Conservation (phyloP, 2,797 vertebrate genomes). For the Cichlasoma orientale region DNA sequence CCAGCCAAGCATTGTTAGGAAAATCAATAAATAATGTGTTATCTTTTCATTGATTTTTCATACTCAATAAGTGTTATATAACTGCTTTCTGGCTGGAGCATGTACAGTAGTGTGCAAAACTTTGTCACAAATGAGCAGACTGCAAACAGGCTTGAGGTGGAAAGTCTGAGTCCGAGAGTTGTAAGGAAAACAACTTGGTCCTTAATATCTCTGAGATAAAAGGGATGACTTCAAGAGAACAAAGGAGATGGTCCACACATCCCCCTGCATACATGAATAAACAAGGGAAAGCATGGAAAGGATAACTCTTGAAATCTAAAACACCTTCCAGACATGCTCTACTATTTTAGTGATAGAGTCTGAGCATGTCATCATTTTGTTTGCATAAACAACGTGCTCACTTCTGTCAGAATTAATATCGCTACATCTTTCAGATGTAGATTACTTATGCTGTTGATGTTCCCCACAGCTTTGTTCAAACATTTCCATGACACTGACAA, state of each 20-base stretch:
- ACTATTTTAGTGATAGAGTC: too few relatives aligned
- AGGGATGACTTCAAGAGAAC: background rate
- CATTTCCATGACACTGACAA: too few relatives aligned
- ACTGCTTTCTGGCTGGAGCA: background rate
- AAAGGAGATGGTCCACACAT: background rate
- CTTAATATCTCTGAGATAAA: background rate
- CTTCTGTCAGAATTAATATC: too few relatives aligned
- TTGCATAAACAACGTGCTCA: too few relatives aligned
- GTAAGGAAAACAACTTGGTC: background rate
- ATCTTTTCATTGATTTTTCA: constrained; percentile 8
- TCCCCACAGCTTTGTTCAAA: too few relatives aligned
- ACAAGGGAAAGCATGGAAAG: background rate
- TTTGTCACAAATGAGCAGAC: background rate
- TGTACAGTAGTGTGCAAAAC: background rate
- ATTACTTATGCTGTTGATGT: too few relatives aligned
- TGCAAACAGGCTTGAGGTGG: background rate
- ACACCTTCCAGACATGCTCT: too few relatives aligned
- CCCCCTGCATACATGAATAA: background rate
- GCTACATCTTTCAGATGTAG: too few relatives aligned
- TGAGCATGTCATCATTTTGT: too few relatives aligned
- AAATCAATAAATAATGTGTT: background rate
- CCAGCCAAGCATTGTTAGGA: background rate
- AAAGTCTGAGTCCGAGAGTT: background rate
- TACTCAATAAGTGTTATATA: background rate
- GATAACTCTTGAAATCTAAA: background rate